Evolutionary conservation across 2,797 vertebrate genomes (phyloP).

Genomic region (Pitangus sulphuratus): DNA sequence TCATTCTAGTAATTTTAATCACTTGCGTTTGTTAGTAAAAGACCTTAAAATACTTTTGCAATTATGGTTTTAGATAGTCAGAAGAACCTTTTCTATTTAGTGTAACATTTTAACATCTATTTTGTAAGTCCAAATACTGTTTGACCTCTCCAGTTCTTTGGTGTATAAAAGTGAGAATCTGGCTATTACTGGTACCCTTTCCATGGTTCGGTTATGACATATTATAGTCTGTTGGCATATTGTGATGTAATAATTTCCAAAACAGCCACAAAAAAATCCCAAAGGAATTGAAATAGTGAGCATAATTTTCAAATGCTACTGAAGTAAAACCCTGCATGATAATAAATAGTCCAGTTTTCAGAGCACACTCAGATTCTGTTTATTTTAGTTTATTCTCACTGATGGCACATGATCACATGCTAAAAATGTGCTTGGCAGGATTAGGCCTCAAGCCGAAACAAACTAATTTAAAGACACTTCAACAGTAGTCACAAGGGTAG

Average conservation of each 20-base stretch:
- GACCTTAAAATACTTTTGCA: conserved; percentile 50
- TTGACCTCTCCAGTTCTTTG: neutral
- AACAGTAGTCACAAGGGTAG: neutral
- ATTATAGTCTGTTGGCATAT: neutral
- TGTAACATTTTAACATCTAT: neutral
- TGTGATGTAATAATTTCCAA: neutral
- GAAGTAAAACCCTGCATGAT: neutral
- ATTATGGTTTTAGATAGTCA: conserved; percentile 9
- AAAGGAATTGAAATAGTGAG: neutral
- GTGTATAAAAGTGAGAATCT: neutral
- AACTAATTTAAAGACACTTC: conserved; percentile 34
- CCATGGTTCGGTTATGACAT: neutral
- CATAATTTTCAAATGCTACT: neutral
- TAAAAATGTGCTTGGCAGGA: conserved; percentile 44
- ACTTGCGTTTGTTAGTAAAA: conserved; percentile 49
- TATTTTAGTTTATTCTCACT: neutral
- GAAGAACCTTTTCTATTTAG: neutral
- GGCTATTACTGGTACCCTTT: neutral
- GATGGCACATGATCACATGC: neutral
- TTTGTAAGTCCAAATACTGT: conserved; percentile 20
- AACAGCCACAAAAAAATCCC: neutral
- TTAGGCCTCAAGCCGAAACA: neutral
- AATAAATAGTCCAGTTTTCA: neutral
- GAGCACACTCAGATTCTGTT: neutral
- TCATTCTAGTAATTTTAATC: conserved; percentile 49